Conservation (phyloP, 2,113 vertebrate species). For the Amazona vittata region DNA sequence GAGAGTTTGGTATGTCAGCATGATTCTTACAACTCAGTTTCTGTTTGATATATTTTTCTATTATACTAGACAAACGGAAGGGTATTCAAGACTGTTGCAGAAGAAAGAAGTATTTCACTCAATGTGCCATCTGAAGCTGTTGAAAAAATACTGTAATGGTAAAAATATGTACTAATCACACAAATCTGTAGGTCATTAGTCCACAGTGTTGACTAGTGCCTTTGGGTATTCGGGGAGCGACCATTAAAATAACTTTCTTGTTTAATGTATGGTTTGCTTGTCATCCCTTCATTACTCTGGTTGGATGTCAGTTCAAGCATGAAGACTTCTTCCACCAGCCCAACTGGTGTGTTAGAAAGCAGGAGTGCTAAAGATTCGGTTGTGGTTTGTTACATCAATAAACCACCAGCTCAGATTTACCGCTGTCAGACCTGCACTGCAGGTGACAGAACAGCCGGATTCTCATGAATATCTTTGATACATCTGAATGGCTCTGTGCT, state of each 20-base stretch:
- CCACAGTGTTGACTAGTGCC: slow-evolving; percentile 63
- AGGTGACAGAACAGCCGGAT: fast-evolving
- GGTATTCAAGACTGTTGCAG: not conserved
- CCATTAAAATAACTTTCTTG: slow-evolving; percentile 58
- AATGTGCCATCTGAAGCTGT: slow-evolving; percentile 31
- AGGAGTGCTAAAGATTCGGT: not conserved
- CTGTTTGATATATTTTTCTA: not conserved
- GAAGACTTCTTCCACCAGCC: not conserved
- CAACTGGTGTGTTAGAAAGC: fast-evolving
- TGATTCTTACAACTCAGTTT: not conserved
- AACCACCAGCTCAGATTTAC: not conserved
- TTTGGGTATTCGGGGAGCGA: slow-evolving; percentile 54
- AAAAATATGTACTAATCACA: slow-evolving; percentile 4
- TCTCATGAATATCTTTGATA: not conserved
- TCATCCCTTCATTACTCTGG: not conserved
- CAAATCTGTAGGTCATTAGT: slow-evolving; percentile 54
- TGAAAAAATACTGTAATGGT: slow-evolving; percentile 23
- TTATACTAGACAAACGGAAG: not conserved
- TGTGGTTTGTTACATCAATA: not conserved
- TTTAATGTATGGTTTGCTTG: not conserved
- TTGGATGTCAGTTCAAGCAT: fast-evolving
- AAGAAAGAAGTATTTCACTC: not conserved
- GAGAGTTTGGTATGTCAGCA: not conserved
- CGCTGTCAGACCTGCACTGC: not conserved
- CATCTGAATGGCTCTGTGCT: not conserved